phyloP scores from a whole-genome alignment of 2,888 invertebrate species.

The Aleiodes testaceus region DNA sequence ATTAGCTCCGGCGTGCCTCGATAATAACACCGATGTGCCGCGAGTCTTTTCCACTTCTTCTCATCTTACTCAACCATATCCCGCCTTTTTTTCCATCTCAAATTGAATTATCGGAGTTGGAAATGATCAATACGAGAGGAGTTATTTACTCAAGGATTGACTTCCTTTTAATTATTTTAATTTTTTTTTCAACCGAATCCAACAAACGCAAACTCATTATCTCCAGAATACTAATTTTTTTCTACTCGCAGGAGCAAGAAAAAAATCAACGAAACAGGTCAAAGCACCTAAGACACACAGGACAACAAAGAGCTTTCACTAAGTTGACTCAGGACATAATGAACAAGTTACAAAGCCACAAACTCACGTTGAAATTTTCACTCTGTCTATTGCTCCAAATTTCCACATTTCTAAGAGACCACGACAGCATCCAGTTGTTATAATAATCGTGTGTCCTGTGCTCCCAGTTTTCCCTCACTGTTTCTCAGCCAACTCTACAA shows the following conservation, averaged over 20 bases:
- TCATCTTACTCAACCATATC: too few species aligned
- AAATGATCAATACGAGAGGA: too few species aligned
- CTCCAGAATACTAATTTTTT: neutral
- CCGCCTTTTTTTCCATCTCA: conserved; percentile 25
- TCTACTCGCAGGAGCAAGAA: neutral
- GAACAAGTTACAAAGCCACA: conserved; percentile 60
- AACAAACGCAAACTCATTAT: too few species aligned
- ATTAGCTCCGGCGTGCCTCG: conserved; percentile 58
- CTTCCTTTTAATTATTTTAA: too few species aligned
- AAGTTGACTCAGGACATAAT: conserved; percentile 59
- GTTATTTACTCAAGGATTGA: too few species aligned
- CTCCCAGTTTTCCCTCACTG: conserved; percentile 40
- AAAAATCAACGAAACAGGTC: too few species aligned
- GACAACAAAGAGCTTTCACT: conserved; percentile 43
- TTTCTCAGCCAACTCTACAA: conserved; percentile 49
- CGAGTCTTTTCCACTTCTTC: conserved; percentile 20
- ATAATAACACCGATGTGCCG: conserved; percentile 56
- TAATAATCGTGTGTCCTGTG: conserved; percentile 57
- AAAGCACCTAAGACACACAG: neutral
- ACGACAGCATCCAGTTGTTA: conserved; percentile 52
- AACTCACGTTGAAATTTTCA: conserved; percentile 25
- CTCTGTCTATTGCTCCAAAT: conserved; percentile 21
- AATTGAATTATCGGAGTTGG: conserved; percentile 48
- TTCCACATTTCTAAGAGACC: conserved; percentile 24
- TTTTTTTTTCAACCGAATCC: too few species aligned